These are phyloP conservation scores for Potorous gilbertii DNA, from an alignment of 2,797 vertebrate species.

Conservation along the genomic window DNA sequence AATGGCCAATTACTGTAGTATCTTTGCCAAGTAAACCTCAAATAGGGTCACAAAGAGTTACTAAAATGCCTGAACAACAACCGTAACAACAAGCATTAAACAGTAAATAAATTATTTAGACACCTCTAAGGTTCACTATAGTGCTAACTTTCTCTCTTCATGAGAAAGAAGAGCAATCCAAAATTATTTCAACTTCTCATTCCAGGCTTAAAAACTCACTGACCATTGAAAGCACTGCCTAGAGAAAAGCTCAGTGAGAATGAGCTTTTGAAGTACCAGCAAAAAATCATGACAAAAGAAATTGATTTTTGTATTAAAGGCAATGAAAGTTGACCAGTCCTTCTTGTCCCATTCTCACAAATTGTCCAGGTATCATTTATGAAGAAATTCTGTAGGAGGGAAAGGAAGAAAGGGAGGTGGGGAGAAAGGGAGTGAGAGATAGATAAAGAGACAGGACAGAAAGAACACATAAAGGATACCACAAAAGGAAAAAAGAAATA, in stretches of 20 bases:
- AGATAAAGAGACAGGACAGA: background rate
- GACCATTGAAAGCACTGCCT: conserved; percentile 51
- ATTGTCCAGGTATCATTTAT: background rate
- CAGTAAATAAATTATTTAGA: background rate
- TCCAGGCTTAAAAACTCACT: conserved; percentile 60
- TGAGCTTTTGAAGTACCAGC: conserved; percentile 18
- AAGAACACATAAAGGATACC: background rate
- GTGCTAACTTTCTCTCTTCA: conserved; percentile 42
- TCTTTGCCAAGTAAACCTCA: background rate
- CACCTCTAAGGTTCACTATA: conserved; percentile 5
- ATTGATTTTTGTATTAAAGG: conserved; percentile 1
- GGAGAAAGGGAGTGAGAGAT: background rate
- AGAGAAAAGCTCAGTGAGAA: conserved; percentile 5
- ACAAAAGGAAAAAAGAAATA: background rate
- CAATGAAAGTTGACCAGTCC: conserved; percentile 36
- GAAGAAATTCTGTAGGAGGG: conserved; percentile 4
- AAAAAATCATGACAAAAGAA: conserved; percentile 57
- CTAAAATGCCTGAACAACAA: background rate
- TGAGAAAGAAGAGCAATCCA: conserved; percentile 32
- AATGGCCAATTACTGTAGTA: background rate
- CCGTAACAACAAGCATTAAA: background rate
- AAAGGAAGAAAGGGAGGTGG: conserved; percentile 38
- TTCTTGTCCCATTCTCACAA: background rate
- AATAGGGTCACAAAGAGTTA: background rate
- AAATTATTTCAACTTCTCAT: conserved; percentile 26